Base-by-base conservation (phyloP, 2,888 invertebrate species). In the Calameuta idolon region DNA sequence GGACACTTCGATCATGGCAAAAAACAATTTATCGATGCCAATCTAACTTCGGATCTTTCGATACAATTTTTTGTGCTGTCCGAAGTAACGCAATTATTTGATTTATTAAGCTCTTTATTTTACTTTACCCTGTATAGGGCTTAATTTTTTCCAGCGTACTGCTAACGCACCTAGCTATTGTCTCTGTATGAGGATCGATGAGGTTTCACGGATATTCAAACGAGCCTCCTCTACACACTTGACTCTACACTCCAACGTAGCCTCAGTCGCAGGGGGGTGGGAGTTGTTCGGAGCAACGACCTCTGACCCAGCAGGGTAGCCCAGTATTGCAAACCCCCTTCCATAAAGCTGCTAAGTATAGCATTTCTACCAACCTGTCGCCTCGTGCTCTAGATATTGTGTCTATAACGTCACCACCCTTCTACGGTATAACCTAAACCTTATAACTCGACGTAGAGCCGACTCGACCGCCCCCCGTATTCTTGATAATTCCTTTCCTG, bases 281-380 rank as follows among this genome's bases (percentile, higher is more conserved):
- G 77, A 76, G 74, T 79, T 81, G 81, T 82, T 81, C 81, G 83
- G 89, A 89, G 80, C 90, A 88, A 89, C 87, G 91, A 91, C 86
- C 91, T 89, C 82, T 90, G 91, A 91, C 91, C 91, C 87, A 90
- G 87, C 88, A 84, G 85, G 84, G 82, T 85, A 84, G 80, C 86
- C 85, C 84, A 84, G 83, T 86, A 82, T 83, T 80, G 81, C 81
- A 77, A 80, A 82, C 85, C 87, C 87, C 87, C 79, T 80, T 75
- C 71, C 30, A 34, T 69, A 12, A 75, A 34, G 74, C 76, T 81
- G 80, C 87, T 86, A 87, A 87, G 86, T 88, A 87, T 88, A 87
- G 84, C 81, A 84, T 86, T 86, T 86, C 86, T 83, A 85, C 86
- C 84, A 87, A 87, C 86, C 87, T 87, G 85, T 85, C 85, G 86